phyloP scores from a whole-genome alignment of 1,140 invertebrate species.

The Eulimnadia texana region DNA sequence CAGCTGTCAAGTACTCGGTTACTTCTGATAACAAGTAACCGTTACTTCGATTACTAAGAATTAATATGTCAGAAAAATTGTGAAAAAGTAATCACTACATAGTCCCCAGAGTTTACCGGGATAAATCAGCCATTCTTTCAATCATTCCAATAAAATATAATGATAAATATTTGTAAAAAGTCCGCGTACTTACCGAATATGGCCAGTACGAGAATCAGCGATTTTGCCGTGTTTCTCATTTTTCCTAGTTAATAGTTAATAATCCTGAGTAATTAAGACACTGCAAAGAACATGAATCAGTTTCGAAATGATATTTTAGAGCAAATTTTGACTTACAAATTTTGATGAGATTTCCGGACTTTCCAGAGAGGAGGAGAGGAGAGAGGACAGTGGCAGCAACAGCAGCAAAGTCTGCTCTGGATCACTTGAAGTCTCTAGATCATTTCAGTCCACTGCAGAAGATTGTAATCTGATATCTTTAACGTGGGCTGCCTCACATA shows the following conservation, averaged over 20 bases:
- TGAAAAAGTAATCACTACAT: not conserved
- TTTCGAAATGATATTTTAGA: not conserved
- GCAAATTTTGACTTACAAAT: not conserved
- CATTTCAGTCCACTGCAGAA: not conserved
- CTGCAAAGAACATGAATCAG: not conserved
- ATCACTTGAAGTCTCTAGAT: not conserved
- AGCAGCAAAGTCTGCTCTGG: not conserved
- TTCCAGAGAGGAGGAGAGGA: not conserved
- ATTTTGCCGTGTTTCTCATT: not conserved
- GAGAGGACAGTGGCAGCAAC: no score
- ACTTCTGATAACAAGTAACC: not conserved
- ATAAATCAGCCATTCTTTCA: not conserved
- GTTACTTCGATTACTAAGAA: not conserved
- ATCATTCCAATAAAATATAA: no score
- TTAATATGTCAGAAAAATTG: not conserved
- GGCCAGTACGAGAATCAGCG: not conserved
- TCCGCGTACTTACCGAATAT: not conserved
- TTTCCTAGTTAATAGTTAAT: no score
- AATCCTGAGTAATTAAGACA: not conserved
- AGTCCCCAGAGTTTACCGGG: not conserved
- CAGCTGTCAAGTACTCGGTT: not conserved
- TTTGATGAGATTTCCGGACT: not conserved
- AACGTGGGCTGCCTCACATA: not conserved
- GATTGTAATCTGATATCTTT: not conserved
- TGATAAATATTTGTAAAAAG: no score